These are phyloP conservation scores for Bursaphelenchus okinawaensis DNA, from an alignment of 2,888 invertebrate species.

Conservation along the genomic window DNA sequence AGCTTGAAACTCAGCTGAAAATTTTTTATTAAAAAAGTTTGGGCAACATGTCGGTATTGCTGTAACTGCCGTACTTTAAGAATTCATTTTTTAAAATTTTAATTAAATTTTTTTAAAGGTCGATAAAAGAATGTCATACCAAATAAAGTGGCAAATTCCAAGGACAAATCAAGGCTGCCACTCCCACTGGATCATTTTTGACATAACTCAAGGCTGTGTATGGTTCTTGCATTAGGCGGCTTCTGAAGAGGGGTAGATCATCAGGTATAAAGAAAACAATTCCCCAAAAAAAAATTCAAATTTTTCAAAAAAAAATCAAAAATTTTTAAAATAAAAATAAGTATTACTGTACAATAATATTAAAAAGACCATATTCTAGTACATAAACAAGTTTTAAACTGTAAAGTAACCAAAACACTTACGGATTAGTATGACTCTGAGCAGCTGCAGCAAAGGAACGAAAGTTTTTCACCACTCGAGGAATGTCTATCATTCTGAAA, in stretches of 20 bases:
- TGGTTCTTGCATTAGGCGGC: constrained; percentile 38
- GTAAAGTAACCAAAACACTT: constrained; percentile 19
- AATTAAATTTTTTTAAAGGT: background rate
- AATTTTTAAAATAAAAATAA: background rate
- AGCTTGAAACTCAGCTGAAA: constrained; percentile 62
- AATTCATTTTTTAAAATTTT: background rate
- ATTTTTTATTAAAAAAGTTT: background rate
- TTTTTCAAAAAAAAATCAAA: background rate
- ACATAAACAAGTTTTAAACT: background rate
- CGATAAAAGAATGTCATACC: constrained; percentile 18
- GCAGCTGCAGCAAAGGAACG: constrained; percentile 62
- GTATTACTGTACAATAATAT: background rate
- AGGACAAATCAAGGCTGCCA: constrained; percentile 63
- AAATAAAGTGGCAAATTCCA: constrained; percentile 65
- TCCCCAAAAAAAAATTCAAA: constrained; percentile 25
- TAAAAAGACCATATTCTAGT: background rate
- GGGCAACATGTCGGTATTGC: background rate
- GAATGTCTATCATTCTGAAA: constrained; percentile 61
- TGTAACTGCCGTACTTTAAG: background rate
- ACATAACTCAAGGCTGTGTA: constrained; percentile 61
- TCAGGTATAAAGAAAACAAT: too few species aligned
- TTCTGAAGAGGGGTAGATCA: too few species aligned
- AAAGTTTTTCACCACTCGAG: constrained; percentile 63
- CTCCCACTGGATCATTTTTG: constrained; percentile 61
- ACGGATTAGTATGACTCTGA: constrained; percentile 60